Evolutionary conservation across 2,888 invertebrate species (phyloP).

Genomic region (Gymnoscelis rufifasciata): DNA sequence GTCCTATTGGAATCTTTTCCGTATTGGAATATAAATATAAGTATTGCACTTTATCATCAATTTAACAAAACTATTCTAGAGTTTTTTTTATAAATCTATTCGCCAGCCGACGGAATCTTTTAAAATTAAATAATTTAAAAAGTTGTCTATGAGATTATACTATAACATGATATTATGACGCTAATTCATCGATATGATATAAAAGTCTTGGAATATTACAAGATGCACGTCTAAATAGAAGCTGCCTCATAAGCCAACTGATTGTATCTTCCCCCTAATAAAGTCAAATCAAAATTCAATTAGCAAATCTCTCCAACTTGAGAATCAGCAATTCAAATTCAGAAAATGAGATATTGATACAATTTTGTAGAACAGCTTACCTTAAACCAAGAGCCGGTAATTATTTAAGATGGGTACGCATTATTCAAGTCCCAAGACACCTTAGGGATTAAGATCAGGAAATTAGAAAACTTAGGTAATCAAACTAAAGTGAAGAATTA

Average conservation of each 20-base stretch:
- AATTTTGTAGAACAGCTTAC: slow-evolving; percentile 29
- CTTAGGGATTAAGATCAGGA: background rate
- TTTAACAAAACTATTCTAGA: too few relatives aligned
- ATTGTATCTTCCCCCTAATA: slow-evolving; percentile 19
- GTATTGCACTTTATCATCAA: too few relatives aligned
- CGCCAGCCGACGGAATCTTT: too few relatives aligned
- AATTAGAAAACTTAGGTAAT: background rate
- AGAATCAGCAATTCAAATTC: slow-evolving; percentile 48
- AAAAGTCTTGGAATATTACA: too few relatives aligned
- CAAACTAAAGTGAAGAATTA: background rate
- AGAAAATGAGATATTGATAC: slow-evolving; percentile 45
- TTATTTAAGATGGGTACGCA: slow-evolving; percentile 3
- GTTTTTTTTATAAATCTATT: too few relatives aligned
- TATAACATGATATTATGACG: too few relatives aligned
- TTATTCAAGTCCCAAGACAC: slow-evolving; percentile 9
- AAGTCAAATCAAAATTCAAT: slow-evolving; percentile 42
- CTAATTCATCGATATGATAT: too few relatives aligned
- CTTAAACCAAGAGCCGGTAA: slow-evolving; percentile 26
- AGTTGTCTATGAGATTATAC: too few relatives aligned
- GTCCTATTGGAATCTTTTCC: too few relatives aligned
- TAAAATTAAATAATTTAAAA: too few relatives aligned
- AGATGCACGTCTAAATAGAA: background rate
- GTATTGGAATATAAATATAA: too few relatives aligned
- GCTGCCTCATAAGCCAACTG: slow-evolving; percentile 6
- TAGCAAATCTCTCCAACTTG: slow-evolving; percentile 37